Base-by-base conservation (phyloP, 2,888 invertebrate species). In the Crossocerus cetratus region DNA sequence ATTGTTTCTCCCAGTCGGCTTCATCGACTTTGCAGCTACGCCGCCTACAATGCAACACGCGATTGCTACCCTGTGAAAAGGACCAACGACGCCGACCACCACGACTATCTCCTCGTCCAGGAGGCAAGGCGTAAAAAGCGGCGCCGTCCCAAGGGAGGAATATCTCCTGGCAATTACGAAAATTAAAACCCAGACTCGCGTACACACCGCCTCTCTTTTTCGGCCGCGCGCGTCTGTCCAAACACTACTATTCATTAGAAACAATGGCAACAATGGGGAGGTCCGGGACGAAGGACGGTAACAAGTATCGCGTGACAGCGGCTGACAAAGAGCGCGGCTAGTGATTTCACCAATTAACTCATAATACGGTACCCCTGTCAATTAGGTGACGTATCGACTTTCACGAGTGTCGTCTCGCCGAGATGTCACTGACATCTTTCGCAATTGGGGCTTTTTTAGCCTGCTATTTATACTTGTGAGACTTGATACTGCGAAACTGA, bases 121-220 rank as follows among this genome's bases (percentile, higher is more conserved):
- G 43, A 8, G 20, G 13, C 42, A 20, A 44, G 45, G 57, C 13
- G 42, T 65, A 69, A 70, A 77, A 69, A 74, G 70, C 70, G 69
- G 65, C 74, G 71, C 62, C 65, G 73, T 16, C 14, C 5, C 11
- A 70, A 68, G 23, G 44, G 60, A 65, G 69, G 74, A 75, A 65
- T 69, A 78, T 78, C 63, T 53, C 65, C 63, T 73, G 72, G 78
- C 79, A 81, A 82, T 81, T 81, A 81, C 74, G 76, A 59, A 79
- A 82, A 81, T 82, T 78, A 78, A 79, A 82, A 80, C 64, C 58
- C 49, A 16, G 49, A 16, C 49, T 16, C 16, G 49, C 49, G 49
- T 32, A 32, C 32, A 49, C 49, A 49, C n/a, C 14, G 49, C 1
- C 49, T n/a, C 14, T 32, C 1, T 32, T 32, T 32, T 32, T 32